Evolutionary conservation across 2,888 invertebrate genomes (phyloP), one percentile per base, ranked within the genome.

Genomic region (Catocala fraxini): DNA sequence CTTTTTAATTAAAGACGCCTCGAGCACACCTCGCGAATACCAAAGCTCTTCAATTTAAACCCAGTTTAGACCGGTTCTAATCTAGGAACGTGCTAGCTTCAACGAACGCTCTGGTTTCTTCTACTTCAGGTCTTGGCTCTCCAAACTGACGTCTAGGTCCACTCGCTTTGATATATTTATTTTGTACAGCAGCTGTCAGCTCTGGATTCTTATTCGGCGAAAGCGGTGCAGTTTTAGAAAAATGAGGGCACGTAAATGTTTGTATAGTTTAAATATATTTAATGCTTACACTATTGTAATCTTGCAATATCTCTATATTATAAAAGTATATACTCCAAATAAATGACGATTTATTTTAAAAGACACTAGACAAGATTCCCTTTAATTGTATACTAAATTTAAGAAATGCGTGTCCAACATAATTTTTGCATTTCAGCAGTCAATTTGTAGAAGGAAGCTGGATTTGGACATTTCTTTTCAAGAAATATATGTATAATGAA

Each of bases 151-250:
- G 62, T 73, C 59, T 58, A 69, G 66, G 64, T 68, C 73, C 76
- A 68, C 78, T 79, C 51, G 68, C 78, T 77, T 77, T 77, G 78
- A 69, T 71, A 72, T 65, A 46, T 49, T 47, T 68, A 74, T 70
- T 63, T 77, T 67, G 64, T 63, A 62, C 59, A 48, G 55, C 42
- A 67, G 62, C 65, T 68, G 72, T 73, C 70, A 64, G 47, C 61
- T 66, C 46, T 13, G 54, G 55, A 58, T 54, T 53, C 34, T 35
- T 13, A 41, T 47, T 34, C 39, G 56, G 0, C 55, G 41, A 4
- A 55, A 63, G 33, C 6, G 49, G 25, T 53, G 25, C n/a, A 54
- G 60, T 65, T 71, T 63, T 60, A 56, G 42, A 65, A 59, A 64
- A 66, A 55, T 61, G 59, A n/a, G 63, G 51, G 43, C 52, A 39